Percentiles rank a stretch among this genome's conserved stretches.
Evolutionary conservation across 2,797 vertebrate species (phyloP).

Genomic region (Chloroceryle amazona): DNA sequence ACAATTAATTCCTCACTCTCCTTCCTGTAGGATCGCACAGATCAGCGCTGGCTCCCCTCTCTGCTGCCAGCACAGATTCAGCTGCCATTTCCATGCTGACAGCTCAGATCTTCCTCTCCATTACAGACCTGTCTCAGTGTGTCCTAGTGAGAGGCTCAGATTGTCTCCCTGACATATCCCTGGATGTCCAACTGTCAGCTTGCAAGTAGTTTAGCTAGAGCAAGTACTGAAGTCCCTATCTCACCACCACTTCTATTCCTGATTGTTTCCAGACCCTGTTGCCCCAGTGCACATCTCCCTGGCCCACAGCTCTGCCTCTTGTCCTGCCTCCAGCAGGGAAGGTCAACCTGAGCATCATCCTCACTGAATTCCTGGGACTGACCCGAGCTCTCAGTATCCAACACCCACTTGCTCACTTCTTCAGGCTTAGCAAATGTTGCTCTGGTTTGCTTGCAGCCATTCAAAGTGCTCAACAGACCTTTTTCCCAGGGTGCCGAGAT

Average conservation of each 20-base stretch:
- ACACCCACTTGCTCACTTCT: neutral
- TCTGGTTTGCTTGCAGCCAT: neutral
- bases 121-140: neutral
- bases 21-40: neutral
- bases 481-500: neutral
- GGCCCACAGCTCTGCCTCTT: neutral
- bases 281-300: neutral
- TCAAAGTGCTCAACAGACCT: neutral
- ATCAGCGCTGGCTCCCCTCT: neutral
- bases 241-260: neutral
- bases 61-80: constrained; percentile 25
- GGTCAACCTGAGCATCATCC: neutral
- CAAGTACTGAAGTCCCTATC: neutral
- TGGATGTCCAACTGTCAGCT: constrained; percentile 21
- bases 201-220: neutral
- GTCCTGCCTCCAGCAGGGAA: neutral
- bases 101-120: constrained; percentile 18
- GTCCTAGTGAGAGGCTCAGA: neutral
- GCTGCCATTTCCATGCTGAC: constrained; percentile 31
- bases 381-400: neutral
- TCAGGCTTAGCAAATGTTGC: neutral
- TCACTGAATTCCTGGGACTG: neutral
- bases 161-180: neutral
- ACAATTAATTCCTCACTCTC: neutral
- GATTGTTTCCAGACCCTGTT: neutral